Percentiles rank a stretch among this genome's conserved stretches.
phyloP scores from a whole-genome alignment of 2,113 vertebrate genomes.

The Gadus macrocephalus region DNA sequence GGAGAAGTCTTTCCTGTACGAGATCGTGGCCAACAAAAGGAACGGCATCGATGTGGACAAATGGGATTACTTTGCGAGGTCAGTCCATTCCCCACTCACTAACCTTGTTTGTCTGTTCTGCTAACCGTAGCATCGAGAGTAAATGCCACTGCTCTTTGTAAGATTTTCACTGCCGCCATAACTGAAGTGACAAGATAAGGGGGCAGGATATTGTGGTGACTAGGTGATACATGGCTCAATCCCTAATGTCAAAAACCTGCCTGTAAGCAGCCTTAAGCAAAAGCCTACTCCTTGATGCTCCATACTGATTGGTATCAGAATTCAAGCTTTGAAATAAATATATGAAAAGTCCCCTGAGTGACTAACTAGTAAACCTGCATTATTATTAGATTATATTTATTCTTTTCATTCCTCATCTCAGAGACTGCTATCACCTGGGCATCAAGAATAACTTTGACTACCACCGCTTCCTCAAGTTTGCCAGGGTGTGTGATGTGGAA shows the following conservation, averaged over 20 bases:
- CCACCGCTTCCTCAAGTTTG: constrained; percentile 84
- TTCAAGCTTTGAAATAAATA: too few species aligned
- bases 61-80: constrained; percentile 99
- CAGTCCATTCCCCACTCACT: background rate
- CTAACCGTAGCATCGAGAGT: background rate
- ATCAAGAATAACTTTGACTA: constrained; percentile 95
- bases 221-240: too few species aligned
- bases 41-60: constrained; percentile 97
- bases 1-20: constrained; percentile 91
- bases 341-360: too few species aligned
- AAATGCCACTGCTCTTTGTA: background rate
- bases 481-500: constrained; percentile 81
- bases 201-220: too few species aligned
- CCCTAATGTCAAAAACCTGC: too few species aligned
- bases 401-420: constrained; percentile 39
- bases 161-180: background rate
- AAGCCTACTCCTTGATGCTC: too few species aligned
- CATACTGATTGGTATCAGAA: too few species aligned
- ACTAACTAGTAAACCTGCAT: too few species aligned
- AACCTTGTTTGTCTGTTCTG: background rate
- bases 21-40: constrained; percentile 92
- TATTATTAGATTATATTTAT: background rate
- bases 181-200: too few species aligned
- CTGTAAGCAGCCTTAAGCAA: too few species aligned
- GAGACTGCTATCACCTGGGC: constrained; percentile 92